Evolutionary conservation across 2,888 invertebrate species (phyloP).

Genomic region (Ormyrus rosae): DNA sequence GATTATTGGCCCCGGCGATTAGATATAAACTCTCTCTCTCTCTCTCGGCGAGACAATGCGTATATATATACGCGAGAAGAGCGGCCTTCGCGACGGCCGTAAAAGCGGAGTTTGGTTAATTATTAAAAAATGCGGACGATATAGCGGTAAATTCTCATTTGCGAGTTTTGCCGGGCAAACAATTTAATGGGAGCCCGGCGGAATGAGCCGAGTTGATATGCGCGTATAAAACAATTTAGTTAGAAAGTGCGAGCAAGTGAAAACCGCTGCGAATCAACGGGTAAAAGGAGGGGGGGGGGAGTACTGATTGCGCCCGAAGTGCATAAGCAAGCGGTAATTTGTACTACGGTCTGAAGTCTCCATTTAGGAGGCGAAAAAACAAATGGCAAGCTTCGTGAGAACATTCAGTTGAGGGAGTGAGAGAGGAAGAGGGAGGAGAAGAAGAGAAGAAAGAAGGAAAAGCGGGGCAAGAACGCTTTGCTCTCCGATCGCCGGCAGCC

Average conservation of each 20-base stretch:
- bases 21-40: too few relatives aligned
- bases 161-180: not conserved
- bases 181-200: not conserved
- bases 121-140: not conserved
- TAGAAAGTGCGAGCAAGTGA: slow-evolving; percentile 17
- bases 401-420: slow-evolving; percentile 7
- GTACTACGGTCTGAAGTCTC: slow-evolving; percentile 30
- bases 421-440: slow-evolving; percentile 3
- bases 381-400: slow-evolving; percentile 21
- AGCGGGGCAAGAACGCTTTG: not conserved
- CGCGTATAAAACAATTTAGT: slow-evolving; percentile 21
- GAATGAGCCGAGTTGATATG: not conserved
- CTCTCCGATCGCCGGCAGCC: not conserved
- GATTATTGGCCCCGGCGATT: too few relatives aligned
- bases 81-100: too few relatives aligned
- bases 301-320: slow-evolving; percentile 27
- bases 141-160: slow-evolving; percentile 16
- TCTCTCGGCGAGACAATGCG: too few relatives aligned
- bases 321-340: slow-evolving; percentile 43
- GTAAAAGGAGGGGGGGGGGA: not conserved
- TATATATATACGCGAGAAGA: too few relatives aligned
- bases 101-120: too few relatives aligned
- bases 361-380: slow-evolving; percentile 24
- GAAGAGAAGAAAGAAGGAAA: slow-evolving; percentile 5
- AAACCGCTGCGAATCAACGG: slow-evolving; percentile 1